A percentile compares a stretch with the other conserved stretches of the same genome.
Conservation (phyloP, 2,797 vertebrate species). For the Arrhamphus sclerolepis region DNA sequence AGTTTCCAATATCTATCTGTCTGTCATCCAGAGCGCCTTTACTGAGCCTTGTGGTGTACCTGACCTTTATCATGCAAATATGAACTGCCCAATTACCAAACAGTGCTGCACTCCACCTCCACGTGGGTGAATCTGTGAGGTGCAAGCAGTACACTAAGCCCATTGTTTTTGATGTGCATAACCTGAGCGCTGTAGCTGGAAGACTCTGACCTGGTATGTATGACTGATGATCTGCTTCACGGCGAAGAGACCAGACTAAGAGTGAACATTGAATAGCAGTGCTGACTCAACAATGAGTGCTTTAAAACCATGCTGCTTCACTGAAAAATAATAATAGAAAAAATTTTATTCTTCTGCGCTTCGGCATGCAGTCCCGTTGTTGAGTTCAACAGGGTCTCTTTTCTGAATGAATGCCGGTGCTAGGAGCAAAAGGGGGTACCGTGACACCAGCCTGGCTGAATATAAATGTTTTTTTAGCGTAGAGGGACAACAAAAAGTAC, state of each 20-base stretch:
- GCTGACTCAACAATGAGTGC: neutral
- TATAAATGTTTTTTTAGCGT: conserved; percentile 14
- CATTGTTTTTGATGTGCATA: conserved; percentile 63
- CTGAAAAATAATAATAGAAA: conserved; percentile 3
- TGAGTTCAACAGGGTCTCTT: conserved; percentile 15
- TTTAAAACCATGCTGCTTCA: conserved; percentile 22
- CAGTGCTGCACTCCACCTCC: conserved; percentile 36
- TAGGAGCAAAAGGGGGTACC: conserved; percentile 1
- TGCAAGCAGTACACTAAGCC: conserved; percentile 46
- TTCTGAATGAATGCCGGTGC: conserved; percentile 49
- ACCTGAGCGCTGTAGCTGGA: conserved; percentile 24
- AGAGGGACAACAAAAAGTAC: conserved; percentile 28
- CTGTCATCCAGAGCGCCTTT: conserved; percentile 37
- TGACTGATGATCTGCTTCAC: conserved; percentile 3
- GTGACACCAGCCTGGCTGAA: conserved; percentile 35
- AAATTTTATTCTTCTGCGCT: conserved; percentile 1
- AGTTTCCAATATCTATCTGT: conserved; percentile 36
- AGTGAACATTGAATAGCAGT: no score
- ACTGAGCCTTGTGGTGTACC: conserved; percentile 56
- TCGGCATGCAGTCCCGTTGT: conserved; percentile 3
- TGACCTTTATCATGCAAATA: conserved; percentile 77
- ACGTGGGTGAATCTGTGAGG: conserved; percentile 33
- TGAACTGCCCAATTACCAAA: conserved; percentile 31
- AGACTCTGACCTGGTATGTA: conserved; percentile 13
- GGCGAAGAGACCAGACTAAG: no score